These are phyloP conservation scores for Numida meleagris DNA, from an alignment of 2,113 vertebrate genomes.

Conservation along the genomic window DNA sequence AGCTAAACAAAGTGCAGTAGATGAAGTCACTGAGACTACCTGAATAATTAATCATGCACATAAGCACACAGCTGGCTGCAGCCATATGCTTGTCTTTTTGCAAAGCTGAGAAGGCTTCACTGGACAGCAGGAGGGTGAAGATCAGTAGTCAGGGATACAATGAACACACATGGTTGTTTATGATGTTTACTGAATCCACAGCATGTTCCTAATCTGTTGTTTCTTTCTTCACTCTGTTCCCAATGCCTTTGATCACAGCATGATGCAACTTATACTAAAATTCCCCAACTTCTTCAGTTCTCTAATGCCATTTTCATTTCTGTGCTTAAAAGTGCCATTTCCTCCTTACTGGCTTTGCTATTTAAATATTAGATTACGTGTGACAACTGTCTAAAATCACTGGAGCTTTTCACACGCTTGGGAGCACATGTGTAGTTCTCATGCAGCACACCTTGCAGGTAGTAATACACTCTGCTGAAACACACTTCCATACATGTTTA, in stretches of 20 bases:
- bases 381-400: background rate
- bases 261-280: background rate
- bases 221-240: background rate
- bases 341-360: background rate
- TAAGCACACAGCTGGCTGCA: background rate
- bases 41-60: background rate
- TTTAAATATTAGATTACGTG: background rate
- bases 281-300: background rate
- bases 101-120: background rate
- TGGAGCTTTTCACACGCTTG: background rate
- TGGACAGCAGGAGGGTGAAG: background rate
- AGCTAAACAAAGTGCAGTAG: background rate
- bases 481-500: background rate
- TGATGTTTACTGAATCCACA: background rate
- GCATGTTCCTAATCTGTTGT: background rate
- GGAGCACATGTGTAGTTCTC: background rate
- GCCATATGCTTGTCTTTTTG: background rate
- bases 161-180: background rate
- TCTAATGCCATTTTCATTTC: background rate
- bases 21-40: background rate
- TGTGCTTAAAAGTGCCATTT: background rate
- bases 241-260: background rate
- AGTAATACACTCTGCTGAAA: background rate
- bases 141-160: background rate
- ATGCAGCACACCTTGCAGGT: background rate